Base-by-base conservation (phyloP, 1,140 invertebrate genomes). In the Leptopilina clavipes region DNA sequence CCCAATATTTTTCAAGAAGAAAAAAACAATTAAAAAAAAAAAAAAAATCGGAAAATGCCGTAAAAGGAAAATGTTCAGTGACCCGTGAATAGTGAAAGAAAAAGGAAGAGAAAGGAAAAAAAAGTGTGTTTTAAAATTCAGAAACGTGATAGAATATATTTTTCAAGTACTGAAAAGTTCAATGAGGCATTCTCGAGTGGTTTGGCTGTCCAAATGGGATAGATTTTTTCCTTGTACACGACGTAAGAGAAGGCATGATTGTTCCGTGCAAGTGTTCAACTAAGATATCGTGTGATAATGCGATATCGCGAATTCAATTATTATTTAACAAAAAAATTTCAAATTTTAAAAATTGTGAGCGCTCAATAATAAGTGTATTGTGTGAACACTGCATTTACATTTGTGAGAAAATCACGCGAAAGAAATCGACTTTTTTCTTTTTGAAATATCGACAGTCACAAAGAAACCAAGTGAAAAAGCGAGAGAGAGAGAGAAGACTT, bases 201-300 rank as follows among this genome's bases (percentile, higher is more conserved):
- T 31, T 31, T 31, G 59, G 59, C 25, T 65, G 14, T 65, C 22
- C 12, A 65, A 25, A 31, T 31, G 25, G 59, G 59, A 65, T 65
- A 65, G 59, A 65, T 65, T 65, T 65, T 65, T 65, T 65, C 59
- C 59, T 65, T 65, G 22, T 14, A 65, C 59, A 12, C 22, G 59
- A 31, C 59, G 59, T n/a, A 31, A 22, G 25, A 65, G 19, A 31
- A 65, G 59, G 59, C 59, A 65, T 65, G 59, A 31, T 65, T 65
- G 59, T 31, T 65, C 22, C 1, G 59, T 65, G 59, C 59, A 65
- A 65, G 59, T 65, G 59, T 31, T 65, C 25, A 31, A 12, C 12
- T 65, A 14, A 65, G 25, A 65, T 31, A 65, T 31, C 22, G 59
- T 65, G 14, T 31, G 19, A 65, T 12, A 31, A 22, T 65, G 59